Base-by-base conservation (phyloP, 1,140 invertebrate genomes). In the Chironomus tepperi region DNA sequence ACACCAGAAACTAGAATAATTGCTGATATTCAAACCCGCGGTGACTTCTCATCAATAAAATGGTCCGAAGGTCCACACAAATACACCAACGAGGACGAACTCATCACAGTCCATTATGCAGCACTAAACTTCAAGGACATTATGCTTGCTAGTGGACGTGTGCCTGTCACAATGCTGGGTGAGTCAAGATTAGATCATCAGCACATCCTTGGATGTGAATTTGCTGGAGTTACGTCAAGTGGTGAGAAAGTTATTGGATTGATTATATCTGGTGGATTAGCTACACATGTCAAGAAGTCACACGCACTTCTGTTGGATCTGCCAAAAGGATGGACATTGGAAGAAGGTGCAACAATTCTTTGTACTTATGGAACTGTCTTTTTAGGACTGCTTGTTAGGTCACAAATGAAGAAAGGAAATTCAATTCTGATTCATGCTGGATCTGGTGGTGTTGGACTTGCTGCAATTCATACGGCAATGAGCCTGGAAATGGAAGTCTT, bases 11-110 rank as follows among this genome's bases (percentile, higher is more conserved):
- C 47, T 1, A n/a, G 92, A 81, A 86, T 85, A 0, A 89, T 84
- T 78, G 90, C 87, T 0, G 92, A 95, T 81, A 87, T 90, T 1
- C 75, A 86, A 0, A 89, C 89, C 1, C 86, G 89, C 77, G 93
- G 94, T 74, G 94, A 97, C 81, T 81, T 97, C n/a, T 90, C 89
- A 0, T 90, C 90, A 70, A 79, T 97, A 0, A 86, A 82, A 18
- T 97, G 95, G 95, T 82, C 94, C 0, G 83, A 90, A 82, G 88
- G 87, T 75, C 84, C 84, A n/a, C 47, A 2, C 5, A 34, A 34
- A 34, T 34, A n/a, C n/a, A 3, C 12, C 15, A 1, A n/a, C 1
- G 15, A 57, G 5, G 82, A 79, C 12, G 47, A 75, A 89, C 12
- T 65, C 84, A 9, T 87, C 87, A 1, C 85, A 84, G 81, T 88